Base-by-base conservation (phyloP, 2,888 invertebrate species). In the Euzetes globulus region DNA sequence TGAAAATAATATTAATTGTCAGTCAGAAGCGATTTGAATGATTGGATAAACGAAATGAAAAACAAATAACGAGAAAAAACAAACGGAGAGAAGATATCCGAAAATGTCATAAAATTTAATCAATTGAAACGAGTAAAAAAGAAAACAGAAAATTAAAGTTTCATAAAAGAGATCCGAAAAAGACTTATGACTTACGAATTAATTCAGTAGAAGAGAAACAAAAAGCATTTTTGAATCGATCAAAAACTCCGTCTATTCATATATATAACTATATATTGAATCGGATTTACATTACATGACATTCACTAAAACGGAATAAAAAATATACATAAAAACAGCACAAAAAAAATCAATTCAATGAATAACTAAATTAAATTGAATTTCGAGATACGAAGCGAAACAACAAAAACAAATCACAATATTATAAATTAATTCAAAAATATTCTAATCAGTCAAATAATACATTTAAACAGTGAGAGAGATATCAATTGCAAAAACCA, bases 211-310 rank as follows among this genome's bases (percentile, higher is more conserved):
- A 19, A 17, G 19, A 19, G 55, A 55, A 55, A 55, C 55, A 55
- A 55, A 55, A 55, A 55, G 13, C 13, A 55, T 25, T 55, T 55
- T 13, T 22, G 25, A 55, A 55, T 55, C 55, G 55, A 55, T 55
- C 55, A 55, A 55, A 55, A 22, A 25, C 25, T 55, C 55, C 25
- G 55, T 55, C 55, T 25, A n/a, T n/a, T n/a, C n/a, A n/a, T n/a
- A n/a, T n/a, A n/a, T n/a, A n/a, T n/a, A 25, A 55, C 22, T 25
- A 55, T 55, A 41, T 41, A 41, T 41, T 55, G 55, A 55, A 55
- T 55, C 19, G 55, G 25, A 60, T 60, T 29, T 60, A 29, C 60
- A 60, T 60, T 29, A 60, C 60, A 60, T 60, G 60, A 60, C 60
- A 60, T 19, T 19, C 52, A 52, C 22, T 19, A 52, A n/a, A 52